A percentile compares a stretch with the other conserved stretches of the same genome.
These are phyloP conservation scores for Microtus ochrogaster DNA, from an alignment of 2,113 vertebrate species.

Conservation along the genomic window DNA sequence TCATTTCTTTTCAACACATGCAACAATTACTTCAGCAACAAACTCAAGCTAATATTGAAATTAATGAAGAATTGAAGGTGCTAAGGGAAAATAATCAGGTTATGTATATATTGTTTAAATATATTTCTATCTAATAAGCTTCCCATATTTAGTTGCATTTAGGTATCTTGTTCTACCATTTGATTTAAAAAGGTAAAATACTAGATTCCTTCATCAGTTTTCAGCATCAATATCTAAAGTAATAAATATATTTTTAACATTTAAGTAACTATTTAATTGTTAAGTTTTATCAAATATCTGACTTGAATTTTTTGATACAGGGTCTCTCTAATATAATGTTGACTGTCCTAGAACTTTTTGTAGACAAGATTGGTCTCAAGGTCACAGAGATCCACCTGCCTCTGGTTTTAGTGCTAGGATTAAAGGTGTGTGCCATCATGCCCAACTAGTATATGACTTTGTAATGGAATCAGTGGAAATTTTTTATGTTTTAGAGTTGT, in stretches of 20 bases:
- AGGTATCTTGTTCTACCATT: slow-evolving; percentile 44
- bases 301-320: not conserved
- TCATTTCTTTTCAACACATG: slow-evolving; percentile 89
- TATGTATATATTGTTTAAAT: slow-evolving; percentile 76
- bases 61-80: slow-evolving; percentile 89
- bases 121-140: slow-evolving; percentile 69
- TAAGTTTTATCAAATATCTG: slow-evolving; percentile 24
- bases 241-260: slow-evolving; percentile 50
- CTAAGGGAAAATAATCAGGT: slow-evolving; percentile 91
- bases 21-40: slow-evolving; percentile 91
- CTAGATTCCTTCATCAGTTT: slow-evolving; percentile 12
- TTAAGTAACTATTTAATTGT: slow-evolving; percentile 32
- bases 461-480: not conserved
- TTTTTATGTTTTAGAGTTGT: slow-evolving; percentile 57
- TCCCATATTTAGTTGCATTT: slow-evolving; percentile 31
- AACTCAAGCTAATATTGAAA: slow-evolving; percentile 87
- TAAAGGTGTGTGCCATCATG: not conserved
- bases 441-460: not conserved
- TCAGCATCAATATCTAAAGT: slow-evolving; percentile 16
- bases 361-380: not conserved
- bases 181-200: slow-evolving; percentile 55
- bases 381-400: not conserved
- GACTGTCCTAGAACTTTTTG: not conserved
- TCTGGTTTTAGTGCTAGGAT: not conserved
- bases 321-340: not conserved